A percentile compares a stretch with the other conserved stretches of the same genome.
phyloP scores from a whole-genome alignment of 2,797 vertebrate genomes.

The Toxotes lorentzi region DNA sequence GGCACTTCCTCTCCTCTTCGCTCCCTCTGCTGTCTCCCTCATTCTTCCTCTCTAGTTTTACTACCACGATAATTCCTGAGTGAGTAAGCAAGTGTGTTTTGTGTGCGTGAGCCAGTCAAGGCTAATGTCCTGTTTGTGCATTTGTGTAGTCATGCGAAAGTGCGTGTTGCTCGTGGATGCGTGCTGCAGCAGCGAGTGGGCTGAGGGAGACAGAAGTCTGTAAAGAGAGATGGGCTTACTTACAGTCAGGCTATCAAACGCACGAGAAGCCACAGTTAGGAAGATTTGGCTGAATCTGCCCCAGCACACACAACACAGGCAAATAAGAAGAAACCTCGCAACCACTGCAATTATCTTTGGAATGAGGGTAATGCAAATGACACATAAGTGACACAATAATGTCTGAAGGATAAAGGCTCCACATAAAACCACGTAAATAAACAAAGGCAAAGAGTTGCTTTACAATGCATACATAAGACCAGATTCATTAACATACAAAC shows the following conservation, averaged over 20 bases:
- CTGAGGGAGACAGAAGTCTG: conserved; percentile 70
- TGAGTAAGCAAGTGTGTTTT: conserved; percentile 69
- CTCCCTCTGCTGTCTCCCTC: conserved; percentile 45
- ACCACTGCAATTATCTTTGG: conserved; percentile 42
- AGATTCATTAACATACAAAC: conserved; percentile 71
- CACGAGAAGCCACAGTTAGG: conserved; percentile 52
- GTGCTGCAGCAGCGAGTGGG: conserved; percentile 60
- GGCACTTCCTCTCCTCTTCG: conserved; percentile 39
- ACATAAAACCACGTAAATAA: conserved; percentile 51
- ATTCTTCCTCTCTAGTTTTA: conserved; percentile 61
- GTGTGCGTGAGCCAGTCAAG: conserved; percentile 71
- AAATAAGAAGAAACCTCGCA: conserved; percentile 42
- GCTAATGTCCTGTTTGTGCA: conserved; percentile 75
- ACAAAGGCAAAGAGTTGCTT: conserved; percentile 56
- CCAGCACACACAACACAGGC: conserved; percentile 32
- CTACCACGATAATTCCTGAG: conserved; percentile 71
- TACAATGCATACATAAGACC: conserved; percentile 53
- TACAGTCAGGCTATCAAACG: conserved; percentile 64
- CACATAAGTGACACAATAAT: conserved; percentile 54
- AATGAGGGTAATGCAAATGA: conserved; percentile 57
- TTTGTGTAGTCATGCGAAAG: conserved; percentile 78
- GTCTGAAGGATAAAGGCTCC: conserved; percentile 57
- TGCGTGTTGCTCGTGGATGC: conserved; percentile 64
- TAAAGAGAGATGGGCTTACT: conserved; percentile 56
- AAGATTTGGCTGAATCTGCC: conserved; percentile 38